Evolutionary conservation across 2,888 invertebrate genomes (phyloP).

Genomic region (Polydrusus pterygomalis): DNA sequence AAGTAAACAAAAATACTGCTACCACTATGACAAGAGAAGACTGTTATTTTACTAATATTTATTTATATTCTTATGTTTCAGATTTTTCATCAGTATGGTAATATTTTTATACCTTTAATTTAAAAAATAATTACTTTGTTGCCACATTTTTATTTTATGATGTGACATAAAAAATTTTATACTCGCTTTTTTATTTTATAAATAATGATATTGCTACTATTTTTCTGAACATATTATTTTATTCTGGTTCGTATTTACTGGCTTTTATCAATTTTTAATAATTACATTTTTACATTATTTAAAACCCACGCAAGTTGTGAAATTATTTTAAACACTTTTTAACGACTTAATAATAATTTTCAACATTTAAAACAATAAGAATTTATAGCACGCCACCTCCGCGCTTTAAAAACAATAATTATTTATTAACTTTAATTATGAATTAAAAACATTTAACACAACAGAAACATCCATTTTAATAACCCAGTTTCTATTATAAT

Average conservation of each 20-base stretch:
- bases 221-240: too few species aligned
- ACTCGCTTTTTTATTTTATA: too few species aligned
- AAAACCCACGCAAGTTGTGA: neutral
- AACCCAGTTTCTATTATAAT: constrained; percentile 34
- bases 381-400: constrained; percentile 15
- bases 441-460: constrained; percentile 52
- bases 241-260: too few species aligned
- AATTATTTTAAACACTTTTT: constrained; percentile 6
- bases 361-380: constrained; percentile 27
- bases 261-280: neutral
- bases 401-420: constrained; percentile 14
- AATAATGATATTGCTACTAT: too few species aligned
- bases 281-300: neutral
- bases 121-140: constrained; percentile 28
- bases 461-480: constrained; percentile 49
- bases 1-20: too few species aligned
- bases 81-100: constrained; percentile 33
- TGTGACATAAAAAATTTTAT: neutral
- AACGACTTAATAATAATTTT: constrained; percentile 31
- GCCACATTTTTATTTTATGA: constrained; percentile 17
- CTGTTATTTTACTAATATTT: constrained; percentile 13
- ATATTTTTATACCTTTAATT: constrained; percentile 40
- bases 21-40: neutral
- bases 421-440: constrained; percentile 30
- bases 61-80: constrained; percentile 33